Base-by-base conservation (phyloP, 2,797 vertebrate species). In the Gouania willdenowi region DNA sequence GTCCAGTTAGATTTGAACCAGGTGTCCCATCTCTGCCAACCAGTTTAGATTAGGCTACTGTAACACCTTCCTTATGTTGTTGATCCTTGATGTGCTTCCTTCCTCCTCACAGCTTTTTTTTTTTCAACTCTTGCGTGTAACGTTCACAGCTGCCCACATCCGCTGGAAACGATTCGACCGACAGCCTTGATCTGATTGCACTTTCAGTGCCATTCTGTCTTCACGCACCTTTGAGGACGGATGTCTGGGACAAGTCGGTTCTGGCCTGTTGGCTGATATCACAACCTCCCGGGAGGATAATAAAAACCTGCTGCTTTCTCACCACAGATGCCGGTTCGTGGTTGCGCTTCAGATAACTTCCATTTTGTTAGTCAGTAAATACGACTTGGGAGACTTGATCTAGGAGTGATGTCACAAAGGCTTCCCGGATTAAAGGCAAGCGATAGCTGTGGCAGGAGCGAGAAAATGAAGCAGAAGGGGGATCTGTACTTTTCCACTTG, bases 21-120 rank as follows among this genome's bases (percentile, higher is more conserved):
- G 75, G 79, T 82, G 83, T 78, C 33, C 33, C 23, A 66, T 59
- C 73, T 81, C 67, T 66, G 53, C 71, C 66, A 50, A 65, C 70
- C 45, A 6, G 63, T 54, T 58, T 53, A 42, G 68, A 79, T 83
- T 66, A 72, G 11, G 71, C 83, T 81, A 78, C 82, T 50, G 79
- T 86, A 85, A 85, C 81, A 81, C 82, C 80, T 85, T 84, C 82
- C 82, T 76, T 42, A 81, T 85, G 83, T 71, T 79, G 75, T 84
- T 86, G 82, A 76, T 57, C 49, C 77, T 68, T 61, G 52, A 65
- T 75, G 58, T 44, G 58, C 47, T 52, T 43, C 56, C 40, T 42
- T 13, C 23, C 29, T 48, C 34, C 39, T 31, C 34, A 25, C 58
- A 20, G 42, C 43, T 27, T 57, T 44, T 26, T n/a, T n/a, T n/a